These are phyloP conservation scores for Pseudorhombus dupliciocellatus DNA, from an alignment of 2,113 vertebrate genomes.

Conservation along the genomic window DNA sequence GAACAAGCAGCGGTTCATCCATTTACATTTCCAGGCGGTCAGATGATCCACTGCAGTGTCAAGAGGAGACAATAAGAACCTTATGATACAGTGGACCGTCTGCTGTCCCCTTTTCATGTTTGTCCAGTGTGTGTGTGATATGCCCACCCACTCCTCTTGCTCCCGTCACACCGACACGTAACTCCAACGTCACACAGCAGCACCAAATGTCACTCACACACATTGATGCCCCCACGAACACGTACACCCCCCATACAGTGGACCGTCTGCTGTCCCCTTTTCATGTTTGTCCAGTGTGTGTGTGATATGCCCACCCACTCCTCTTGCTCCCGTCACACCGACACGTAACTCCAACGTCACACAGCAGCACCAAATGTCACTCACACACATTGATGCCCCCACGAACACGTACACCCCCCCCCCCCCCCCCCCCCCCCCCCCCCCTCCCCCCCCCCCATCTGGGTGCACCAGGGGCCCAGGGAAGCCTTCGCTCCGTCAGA, in stretches of 20 bases:
- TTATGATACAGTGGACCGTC: constrained; percentile 29
- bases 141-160: not conserved
- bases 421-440: too few relatives aligned
- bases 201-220: constrained; percentile 32
- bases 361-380: constrained; percentile 16
- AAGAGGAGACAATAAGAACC: constrained; percentile 14
- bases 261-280: constrained; percentile 2
- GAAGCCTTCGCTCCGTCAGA: constrained; percentile 32
- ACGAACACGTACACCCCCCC: constrained; percentile 7
- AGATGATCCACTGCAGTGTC: constrained; percentile 5
- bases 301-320: constrained; percentile 4
- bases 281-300: not conserved
- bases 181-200: constrained; percentile 54
- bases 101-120: not conserved
- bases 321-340: constrained; percentile 14
- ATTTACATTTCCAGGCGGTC: constrained; percentile 12
- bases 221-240: constrained; percentile 8
- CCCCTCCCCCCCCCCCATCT: constrained; percentile 8
- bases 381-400: constrained; percentile 8
- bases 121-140: not conserved
- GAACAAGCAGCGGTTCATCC: constrained; percentile 28
- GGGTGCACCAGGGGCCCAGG: constrained; percentile 41
- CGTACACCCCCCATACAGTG: constrained; percentile 19
- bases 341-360: constrained; percentile 49
- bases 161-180: constrained; percentile 22